Evolutionary conservation across 2,113 vertebrate genomes (phyloP), one percentile per base, ranked within the genome.

Genomic region (Dromaius novaehollandiae): DNA sequence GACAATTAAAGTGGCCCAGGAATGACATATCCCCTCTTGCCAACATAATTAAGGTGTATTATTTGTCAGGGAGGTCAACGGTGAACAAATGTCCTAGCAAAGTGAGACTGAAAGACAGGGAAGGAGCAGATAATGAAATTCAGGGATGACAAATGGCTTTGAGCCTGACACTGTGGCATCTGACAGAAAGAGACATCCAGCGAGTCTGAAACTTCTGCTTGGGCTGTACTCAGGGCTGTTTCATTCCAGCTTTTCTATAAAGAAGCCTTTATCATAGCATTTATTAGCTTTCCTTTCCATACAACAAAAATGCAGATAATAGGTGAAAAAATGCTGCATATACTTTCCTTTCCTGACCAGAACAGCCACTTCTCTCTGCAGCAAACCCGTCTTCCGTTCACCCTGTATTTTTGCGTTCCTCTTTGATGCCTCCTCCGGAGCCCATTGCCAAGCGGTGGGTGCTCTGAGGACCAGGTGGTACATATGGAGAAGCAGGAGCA

Each of bases 1-100:
- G 98, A 99, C 98, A 98, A 98, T 98, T 98, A 98, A 98, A 98
- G 98, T 98, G 98, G 98, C 98, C 98, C 92, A 95, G 97, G 98
- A 98, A 98, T 99, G 98, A 98, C 99, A 99, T 98, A 98, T 98
- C 98, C 98, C 99, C 98, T 98, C 97, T 98, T 98, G 97, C 98
- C 99, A 99, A 99, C 99, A 99, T 99, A 99, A 99, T 99, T 99
- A 99, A 99, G 99, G 99, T 99, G 99, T 99, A 98, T 99, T 98
- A 98, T 98, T 98, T 99, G 99, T 99, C 99, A 99, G 98, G 96
- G 98, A 99, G 99, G 99, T 99, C 99, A 99, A 98, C 97, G 97
- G 98, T 99, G 99, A 99, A 99, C 99, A 99, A 99, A 99, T 98
- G 98, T 99, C 98, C 98, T 98, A 97, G 98, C 98, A 99, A 99